Conservation (phyloP, 2,888 invertebrate species). For the Ashinkailepas kermadecensis region DNA sequence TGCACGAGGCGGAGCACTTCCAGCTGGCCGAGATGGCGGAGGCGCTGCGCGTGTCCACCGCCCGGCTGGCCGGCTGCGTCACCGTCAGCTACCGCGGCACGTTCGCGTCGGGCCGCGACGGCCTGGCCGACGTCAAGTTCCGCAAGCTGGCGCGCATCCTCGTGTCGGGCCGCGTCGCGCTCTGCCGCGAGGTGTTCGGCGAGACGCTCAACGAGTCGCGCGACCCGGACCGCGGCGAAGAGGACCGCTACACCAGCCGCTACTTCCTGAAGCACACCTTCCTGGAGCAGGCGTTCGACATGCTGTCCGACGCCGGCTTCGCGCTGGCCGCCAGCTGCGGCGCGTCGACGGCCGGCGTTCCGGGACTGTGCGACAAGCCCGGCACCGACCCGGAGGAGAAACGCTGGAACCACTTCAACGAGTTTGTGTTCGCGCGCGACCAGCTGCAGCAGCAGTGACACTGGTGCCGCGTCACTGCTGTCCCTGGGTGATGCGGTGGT, state of each 20-base stretch:
- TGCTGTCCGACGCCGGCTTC: constrained; percentile 81
- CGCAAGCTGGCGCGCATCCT: constrained; percentile 92
- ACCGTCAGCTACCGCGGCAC: constrained; percentile 95
- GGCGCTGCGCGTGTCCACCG: constrained; percentile 40
- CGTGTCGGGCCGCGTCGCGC: constrained; percentile 85
- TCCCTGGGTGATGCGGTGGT: too few relatives aligned
- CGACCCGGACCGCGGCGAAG: constrained; percentile 88
- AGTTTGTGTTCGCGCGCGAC: constrained; percentile 91
- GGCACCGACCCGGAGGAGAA: constrained; percentile 97
- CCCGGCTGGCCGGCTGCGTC: constrained; percentile 63
- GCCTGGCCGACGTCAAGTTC: constrained; percentile 96
- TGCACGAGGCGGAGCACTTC: constrained; percentile 50
- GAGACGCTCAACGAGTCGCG: constrained; percentile 93
- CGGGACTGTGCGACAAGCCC: constrained; percentile 76
- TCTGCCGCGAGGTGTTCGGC: constrained; percentile 93
- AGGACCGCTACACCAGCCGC: constrained; percentile 90
- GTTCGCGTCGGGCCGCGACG: constrained; percentile 97
- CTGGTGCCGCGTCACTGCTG: too few relatives aligned
- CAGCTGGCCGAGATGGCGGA: constrained; percentile 64
- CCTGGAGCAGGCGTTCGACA: constrained; percentile 91
- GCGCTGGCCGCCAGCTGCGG: constrained; percentile 68
- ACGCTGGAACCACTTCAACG: constrained; percentile 99
- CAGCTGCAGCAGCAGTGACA: too few relatives aligned
- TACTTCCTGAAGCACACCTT: constrained; percentile 98
- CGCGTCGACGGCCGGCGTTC: constrained; percentile 75